Evolutionary conservation across 2,113 vertebrate genomes (phyloP).

Genomic region (Mobula hypostoma): DNA sequence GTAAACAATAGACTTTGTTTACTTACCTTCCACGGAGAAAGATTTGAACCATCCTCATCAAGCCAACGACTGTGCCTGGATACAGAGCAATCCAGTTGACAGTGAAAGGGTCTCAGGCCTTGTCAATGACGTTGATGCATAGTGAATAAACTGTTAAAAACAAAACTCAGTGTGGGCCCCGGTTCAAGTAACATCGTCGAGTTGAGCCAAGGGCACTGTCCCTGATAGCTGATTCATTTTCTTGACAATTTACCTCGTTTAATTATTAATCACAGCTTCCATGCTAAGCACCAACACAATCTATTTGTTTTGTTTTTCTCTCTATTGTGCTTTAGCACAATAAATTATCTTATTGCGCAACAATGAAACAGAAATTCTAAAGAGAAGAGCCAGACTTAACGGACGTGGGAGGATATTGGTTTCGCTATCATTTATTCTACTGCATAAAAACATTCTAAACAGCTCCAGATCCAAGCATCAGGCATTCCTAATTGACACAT

Average conservation of each 20-base stretch:
- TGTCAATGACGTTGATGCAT: too few relatives aligned
- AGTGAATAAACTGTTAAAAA: background rate
- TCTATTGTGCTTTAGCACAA: background rate
- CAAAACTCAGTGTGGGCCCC: background rate
- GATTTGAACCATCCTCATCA: too few relatives aligned
- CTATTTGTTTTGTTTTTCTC: background rate
- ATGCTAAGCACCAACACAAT: background rate
- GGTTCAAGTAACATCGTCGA: background rate
- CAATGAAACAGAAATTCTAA: conserved; percentile 1
- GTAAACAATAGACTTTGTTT: too few relatives aligned
- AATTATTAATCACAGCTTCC: conserved; percentile 1
- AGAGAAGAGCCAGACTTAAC: background rate
- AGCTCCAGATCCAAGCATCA: background rate
- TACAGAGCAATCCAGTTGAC: too few relatives aligned
- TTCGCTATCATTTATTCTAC: background rate
- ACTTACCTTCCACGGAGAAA: too few relatives aligned
- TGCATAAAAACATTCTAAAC: background rate
- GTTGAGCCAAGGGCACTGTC: background rate
- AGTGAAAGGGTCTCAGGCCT: too few relatives aligned
- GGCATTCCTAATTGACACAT: background rate
- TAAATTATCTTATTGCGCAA: conserved; percentile 26
- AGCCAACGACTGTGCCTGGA: too few relatives aligned
- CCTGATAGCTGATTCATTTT: background rate
- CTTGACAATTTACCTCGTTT: background rate
- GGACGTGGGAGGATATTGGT: background rate